Evolutionary conservation across 2,888 invertebrate genomes (phyloP).

Genomic region (Drosophila ustulata): DNA sequence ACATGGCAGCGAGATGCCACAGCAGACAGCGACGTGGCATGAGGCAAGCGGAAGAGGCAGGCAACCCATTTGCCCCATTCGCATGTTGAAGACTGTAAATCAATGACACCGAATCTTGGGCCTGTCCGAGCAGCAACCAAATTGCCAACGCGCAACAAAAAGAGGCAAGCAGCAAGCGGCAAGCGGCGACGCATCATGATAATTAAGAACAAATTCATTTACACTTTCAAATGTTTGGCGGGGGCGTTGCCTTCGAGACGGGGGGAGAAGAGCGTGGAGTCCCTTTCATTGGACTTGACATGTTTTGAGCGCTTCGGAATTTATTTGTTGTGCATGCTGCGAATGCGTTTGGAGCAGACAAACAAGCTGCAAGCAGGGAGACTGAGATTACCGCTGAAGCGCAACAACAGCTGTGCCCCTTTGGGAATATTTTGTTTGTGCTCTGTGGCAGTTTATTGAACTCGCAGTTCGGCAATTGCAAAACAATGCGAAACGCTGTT

Average conservation of each 20-base stretch:
- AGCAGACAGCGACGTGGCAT: neutral
- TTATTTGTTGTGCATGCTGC: constrained; percentile 66
- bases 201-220: constrained; percentile 82
- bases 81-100: constrained; percentile 63
- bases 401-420: constrained; percentile 68
- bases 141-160: constrained; percentile 63
- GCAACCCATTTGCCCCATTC: constrained; percentile 53
- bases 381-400: constrained; percentile 69
- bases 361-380: constrained; percentile 45
- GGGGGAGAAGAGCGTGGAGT: constrained; percentile 19
- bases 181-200: constrained; percentile 55
- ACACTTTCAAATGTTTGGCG: constrained; percentile 68
- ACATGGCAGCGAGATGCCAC: constrained; percentile 29
- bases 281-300: constrained; percentile 74
- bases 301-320: constrained; percentile 71
- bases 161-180: neutral
- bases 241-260: neutral
- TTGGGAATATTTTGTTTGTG: constrained; percentile 53
- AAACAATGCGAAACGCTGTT: constrained; percentile 54
- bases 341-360: constrained; percentile 57
- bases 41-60: neutral
- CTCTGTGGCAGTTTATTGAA: constrained; percentile 65
- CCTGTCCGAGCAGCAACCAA: constrained; percentile 41
- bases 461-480: constrained; percentile 49
- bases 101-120: constrained; percentile 62